phyloP scores from a whole-genome alignment of 2,888 invertebrate species.

The Pteria penguin region DNA sequence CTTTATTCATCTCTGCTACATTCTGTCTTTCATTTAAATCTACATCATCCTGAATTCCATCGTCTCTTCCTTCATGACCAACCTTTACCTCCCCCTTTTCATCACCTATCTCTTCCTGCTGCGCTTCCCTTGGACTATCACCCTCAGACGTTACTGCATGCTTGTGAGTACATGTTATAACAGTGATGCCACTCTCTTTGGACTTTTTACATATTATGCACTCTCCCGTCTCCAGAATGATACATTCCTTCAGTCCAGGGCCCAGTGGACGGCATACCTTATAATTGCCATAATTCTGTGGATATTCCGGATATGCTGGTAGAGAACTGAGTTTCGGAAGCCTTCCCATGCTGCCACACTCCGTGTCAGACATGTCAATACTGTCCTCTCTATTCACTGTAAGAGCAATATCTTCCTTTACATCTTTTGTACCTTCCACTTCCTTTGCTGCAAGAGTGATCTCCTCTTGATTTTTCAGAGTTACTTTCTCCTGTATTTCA shows the following conservation, averaged over 20 bases:
- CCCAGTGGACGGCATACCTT: slow-evolving; percentile 56
- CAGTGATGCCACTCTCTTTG: neutral
- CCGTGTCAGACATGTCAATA: slow-evolving; percentile 5
- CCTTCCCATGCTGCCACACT: slow-evolving; percentile 1
- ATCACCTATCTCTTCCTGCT: no score
- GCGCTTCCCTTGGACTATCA: no score
- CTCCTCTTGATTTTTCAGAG: neutral
- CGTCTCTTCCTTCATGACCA: neutral
- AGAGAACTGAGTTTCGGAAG: slow-evolving; percentile 20
- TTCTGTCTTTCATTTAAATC: no score
- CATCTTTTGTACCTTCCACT: neutral
- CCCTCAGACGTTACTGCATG: neutral
- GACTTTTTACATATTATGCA: slow-evolving; percentile 40
- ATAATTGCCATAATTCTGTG: slow-evolving; percentile 57
- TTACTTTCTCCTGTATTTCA: neutral
- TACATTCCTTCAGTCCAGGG: slow-evolving; percentile 59
- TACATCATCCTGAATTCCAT: neutral
- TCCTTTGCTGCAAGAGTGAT: neutral
- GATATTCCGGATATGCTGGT: slow-evolving; percentile 49
- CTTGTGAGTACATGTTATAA: neutral
- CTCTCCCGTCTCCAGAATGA: slow-evolving; percentile 64
- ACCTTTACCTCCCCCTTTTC: neutral
- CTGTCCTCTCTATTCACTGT: neutral
- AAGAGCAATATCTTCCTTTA: no score
- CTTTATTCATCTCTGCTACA: no score